A percentile compares a stretch with the other conserved stretches of the same genome.
Conservation (phyloP, 2,113 vertebrate genomes). For the Puffinus mauretanicus region DNA sequence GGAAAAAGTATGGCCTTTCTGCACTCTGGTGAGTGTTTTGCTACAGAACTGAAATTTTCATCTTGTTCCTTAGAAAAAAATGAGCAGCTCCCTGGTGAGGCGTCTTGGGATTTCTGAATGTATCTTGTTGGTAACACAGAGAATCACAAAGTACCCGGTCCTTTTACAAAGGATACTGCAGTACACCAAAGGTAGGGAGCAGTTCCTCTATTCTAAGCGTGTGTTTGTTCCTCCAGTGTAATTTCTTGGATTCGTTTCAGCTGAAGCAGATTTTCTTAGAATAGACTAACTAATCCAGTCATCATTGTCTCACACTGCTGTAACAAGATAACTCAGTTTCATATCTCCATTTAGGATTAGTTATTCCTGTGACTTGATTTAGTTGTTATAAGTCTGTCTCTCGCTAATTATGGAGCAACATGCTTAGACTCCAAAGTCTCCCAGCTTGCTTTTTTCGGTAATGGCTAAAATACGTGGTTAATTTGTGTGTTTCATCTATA, state of each 20-base stretch:
- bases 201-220: not conserved
- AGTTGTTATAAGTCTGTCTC: not conserved
- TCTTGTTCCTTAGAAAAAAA: conserved; percentile 86
- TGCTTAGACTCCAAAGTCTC: not conserved
- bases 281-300: not conserved
- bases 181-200: conserved; percentile 87
- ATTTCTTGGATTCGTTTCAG: not conserved
- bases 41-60: not conserved
- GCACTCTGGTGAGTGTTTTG: not conserved
- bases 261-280: not conserved
- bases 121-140: conserved; percentile 93
- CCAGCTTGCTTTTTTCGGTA: not conserved
- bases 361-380: not conserved
- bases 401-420: not conserved
- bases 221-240: not conserved
- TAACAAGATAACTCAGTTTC: not conserved
- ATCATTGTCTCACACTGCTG: not conserved
- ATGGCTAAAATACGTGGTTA: not conserved
- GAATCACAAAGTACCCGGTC: conserved; percentile 97
- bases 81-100: conserved; percentile 90
- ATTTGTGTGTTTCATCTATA: not conserved
- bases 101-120: conserved; percentile 94
- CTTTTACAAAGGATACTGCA: conserved; percentile 91
- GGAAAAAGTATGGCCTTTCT: not conserved
- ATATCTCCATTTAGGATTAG: not conserved